These are phyloP conservation scores for Castor canadensis DNA, from an alignment of 2,113 vertebrate genomes.

Conservation along the genomic window DNA sequence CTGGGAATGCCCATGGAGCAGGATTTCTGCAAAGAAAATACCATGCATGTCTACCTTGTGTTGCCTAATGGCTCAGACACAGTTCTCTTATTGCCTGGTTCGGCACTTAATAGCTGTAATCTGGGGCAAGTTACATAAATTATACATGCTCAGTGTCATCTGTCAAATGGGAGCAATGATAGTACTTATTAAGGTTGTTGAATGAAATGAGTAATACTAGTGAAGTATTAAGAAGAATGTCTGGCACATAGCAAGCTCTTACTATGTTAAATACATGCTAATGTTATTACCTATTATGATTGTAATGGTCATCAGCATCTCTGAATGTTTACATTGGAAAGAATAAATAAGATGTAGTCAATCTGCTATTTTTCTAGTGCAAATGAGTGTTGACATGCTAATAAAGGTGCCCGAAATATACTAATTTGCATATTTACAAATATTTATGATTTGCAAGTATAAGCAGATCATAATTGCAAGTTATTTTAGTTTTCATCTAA, in stretches of 20 bases:
- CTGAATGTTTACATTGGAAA: background rate
- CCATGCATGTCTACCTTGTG: background rate
- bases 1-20: background rate
- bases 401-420: background rate
- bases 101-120: background rate
- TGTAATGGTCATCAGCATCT: background rate
- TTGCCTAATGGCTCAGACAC: background rate
- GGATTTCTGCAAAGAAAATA: background rate
- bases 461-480: background rate
- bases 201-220: background rate
- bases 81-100: background rate
- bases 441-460: conserved; percentile 15
- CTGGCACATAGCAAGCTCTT: background rate
- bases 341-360: background rate
- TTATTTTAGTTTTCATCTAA: conserved; percentile 30
- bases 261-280: background rate
- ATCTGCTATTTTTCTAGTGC: background rate
- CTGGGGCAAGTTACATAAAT: background rate
- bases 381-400: background rate
- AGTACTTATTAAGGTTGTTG: background rate
- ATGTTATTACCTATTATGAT: background rate
- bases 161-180: background rate
- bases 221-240: background rate
- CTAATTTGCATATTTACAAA: conserved; percentile 23
- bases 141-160: background rate